Evolutionary conservation across 2,797 vertebrate species (phyloP), one percentile per base, ranked within the genome.

Genomic region (Etheostoma perlongum): DNA sequence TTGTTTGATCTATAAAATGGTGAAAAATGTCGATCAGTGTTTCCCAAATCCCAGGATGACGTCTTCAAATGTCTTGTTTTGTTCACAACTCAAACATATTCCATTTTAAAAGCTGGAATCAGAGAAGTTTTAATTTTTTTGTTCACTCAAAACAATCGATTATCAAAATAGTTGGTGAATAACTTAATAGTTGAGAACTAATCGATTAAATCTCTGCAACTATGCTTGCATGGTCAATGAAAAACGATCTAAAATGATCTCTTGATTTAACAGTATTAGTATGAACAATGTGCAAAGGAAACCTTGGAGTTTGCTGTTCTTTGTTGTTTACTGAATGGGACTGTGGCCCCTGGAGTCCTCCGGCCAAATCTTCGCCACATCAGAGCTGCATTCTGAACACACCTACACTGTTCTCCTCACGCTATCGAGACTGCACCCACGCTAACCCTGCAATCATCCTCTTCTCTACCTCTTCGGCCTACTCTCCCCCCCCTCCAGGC

Each of bases 391-490:
- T 78, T 84, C 46, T 21, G 55, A 78, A 59, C 66, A 78, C 73
- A 76, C 68, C 70, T 67, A 74, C 81, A 64, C 58, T 47, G 65
- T 72, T 81, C 54, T 75, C 66, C 60, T 70, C 63, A 59, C 54
- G 61, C 61, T 72, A 72, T 59, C 23, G 57, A 60, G 72, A 53
- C 75, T 76, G 68, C 74, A 67, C 78, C 82, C 78, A 82, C 70
- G 19, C 78, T 78, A 36, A 16, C 62, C 62, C 53, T 18, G 67
- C 78, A 80, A 68, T 86, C 79, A 79, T 69, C 72, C 78, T 80
- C 79, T 75, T 60, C 74, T 70, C 47, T 65, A n/a, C 68, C 75
- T 67, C 73, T 72, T 74, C 49, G 70, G 51, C 70, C 67, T 61
- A 21, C 69, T 67, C 61, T 51, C 44, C 54, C 58, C 27, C 51